These are phyloP conservation scores for Megathymus violae DNA, from an alignment of 1,140 invertebrate genomes.

Conservation along the genomic window DNA sequence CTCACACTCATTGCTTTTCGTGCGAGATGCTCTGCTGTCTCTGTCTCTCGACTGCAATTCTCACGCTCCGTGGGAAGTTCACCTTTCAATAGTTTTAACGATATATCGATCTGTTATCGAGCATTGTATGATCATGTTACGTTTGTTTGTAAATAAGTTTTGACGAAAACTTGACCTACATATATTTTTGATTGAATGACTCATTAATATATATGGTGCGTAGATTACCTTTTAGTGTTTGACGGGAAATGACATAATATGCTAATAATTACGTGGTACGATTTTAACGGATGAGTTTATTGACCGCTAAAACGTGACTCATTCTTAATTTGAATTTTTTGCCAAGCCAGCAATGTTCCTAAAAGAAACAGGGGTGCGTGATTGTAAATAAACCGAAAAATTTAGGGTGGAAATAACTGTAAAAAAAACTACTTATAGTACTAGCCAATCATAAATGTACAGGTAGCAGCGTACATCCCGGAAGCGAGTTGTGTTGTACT, in stretches of 20 bases:
- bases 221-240: neutral
- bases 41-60: conserved; percentile 48
- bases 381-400: too few species aligned
- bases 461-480: conserved; percentile 48
- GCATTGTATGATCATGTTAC: conserved; percentile 34
- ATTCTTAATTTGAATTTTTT: conserved; percentile 4
- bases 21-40: conserved; percentile 35
- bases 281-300: conserved; percentile 33
- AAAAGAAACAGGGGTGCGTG: too few species aligned
- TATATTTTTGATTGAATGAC: conserved; percentile 2
- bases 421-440: conserved; percentile 18
- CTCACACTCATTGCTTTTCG: conserved; percentile 20
- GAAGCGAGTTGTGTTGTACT: conserved; percentile 59
- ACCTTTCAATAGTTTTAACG: conserved; percentile 57
- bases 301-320: conserved; percentile 40
- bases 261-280: conserved; percentile 9
- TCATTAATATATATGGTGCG: neutral
- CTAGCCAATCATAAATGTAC: conserved; percentile 37
- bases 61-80: conserved; percentile 73
- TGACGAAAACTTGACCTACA: conserved; percentile 39
- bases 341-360: neutral
- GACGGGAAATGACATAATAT: conserved; percentile 18
- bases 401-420: neutral
- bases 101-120: conserved; percentile 61
- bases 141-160: conserved; percentile 23